phyloP scores from a whole-genome alignment of 2,888 invertebrate species.

The Matsumyia berberina region DNA sequence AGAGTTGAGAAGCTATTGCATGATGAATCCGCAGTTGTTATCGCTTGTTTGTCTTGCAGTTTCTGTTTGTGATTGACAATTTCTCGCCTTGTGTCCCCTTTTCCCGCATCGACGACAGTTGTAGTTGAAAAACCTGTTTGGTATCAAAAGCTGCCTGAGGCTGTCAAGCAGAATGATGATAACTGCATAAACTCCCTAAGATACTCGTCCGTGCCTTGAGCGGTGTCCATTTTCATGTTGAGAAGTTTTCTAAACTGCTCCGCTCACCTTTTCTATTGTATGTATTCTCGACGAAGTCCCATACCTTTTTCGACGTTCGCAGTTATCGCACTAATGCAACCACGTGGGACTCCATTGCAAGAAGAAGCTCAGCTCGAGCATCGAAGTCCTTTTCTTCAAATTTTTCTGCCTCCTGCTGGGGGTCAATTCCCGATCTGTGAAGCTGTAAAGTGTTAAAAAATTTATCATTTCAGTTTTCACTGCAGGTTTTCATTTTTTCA shows the following conservation, averaged over 20 bases:
- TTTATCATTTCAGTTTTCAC: too few species aligned
- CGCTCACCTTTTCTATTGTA: slow-evolving; percentile 39
- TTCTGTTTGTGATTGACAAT: not conserved
- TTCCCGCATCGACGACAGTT: too few species aligned
- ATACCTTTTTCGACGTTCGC: slow-evolving; percentile 32
- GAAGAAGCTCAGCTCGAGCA: slow-evolving; percentile 28
- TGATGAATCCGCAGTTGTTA: too few species aligned
- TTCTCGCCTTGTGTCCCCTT: too few species aligned
- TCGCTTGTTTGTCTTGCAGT: not conserved
- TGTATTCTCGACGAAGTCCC: slow-evolving; percentile 25
- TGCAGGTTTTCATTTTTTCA: too few species aligned
- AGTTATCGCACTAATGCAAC: slow-evolving; percentile 32
- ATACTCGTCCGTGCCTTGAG: slow-evolving; percentile 10
- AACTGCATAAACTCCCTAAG: not conserved
- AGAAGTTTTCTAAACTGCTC: slow-evolving; percentile 45
- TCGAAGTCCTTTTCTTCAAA: slow-evolving; percentile 51
- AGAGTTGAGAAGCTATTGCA: not conserved
- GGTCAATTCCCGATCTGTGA: too few species aligned
- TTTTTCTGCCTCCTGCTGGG: slow-evolving; percentile 23
- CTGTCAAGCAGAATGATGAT: not conserved
- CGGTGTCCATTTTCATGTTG: slow-evolving; percentile 11
- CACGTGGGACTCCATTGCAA: slow-evolving; percentile 36
- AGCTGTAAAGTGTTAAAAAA: too few species aligned
- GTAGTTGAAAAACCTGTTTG: too few species aligned
- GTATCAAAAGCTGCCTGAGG: slow-evolving; percentile 14